A percentile compares a stretch with the other conserved stretches of the same genome.
Conservation (phyloP, 2,113 vertebrate genomes). For the Ammodytes marinus region DNA sequence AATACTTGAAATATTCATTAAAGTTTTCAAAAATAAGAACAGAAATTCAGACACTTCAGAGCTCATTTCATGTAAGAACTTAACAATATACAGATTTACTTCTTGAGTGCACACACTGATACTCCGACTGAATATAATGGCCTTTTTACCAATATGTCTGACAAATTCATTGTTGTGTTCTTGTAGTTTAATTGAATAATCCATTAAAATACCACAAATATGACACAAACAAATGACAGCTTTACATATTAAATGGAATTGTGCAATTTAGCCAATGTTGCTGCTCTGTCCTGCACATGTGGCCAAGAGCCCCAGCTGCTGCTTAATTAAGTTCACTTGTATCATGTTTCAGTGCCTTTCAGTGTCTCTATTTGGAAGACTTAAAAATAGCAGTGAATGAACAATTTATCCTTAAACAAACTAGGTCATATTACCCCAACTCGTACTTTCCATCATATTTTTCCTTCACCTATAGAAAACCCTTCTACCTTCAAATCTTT, state of each 20-base stretch:
- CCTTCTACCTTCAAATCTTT: not conserved
- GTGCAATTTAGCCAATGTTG: conserved; percentile 25
- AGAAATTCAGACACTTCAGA: not conserved
- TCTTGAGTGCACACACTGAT: conserved; percentile 6
- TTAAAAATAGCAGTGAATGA: not conserved
- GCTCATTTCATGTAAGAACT: not conserved
- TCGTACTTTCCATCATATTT: not conserved
- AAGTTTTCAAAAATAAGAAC: not conserved
- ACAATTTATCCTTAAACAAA: not conserved
- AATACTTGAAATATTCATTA: not conserved
- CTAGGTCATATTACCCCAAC: not conserved
- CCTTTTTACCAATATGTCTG: conserved; percentile 15
- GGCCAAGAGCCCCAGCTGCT: conserved; percentile 17
- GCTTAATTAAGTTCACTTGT: not conserved
- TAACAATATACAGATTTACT: conserved; percentile 41
- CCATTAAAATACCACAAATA: conserved; percentile 9
- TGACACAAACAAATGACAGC: conserved; percentile 2
- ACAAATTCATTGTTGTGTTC: conserved; percentile 15
- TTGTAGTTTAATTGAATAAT: conserved; percentile 10
- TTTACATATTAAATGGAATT: conserved; percentile 28
- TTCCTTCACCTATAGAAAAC: conserved; percentile 3
- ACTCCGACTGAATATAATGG: conserved; percentile 14
- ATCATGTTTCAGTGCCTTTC: not conserved
- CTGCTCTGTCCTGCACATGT: conserved; percentile 31
- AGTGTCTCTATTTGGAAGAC: not conserved